Percentiles rank a stretch among this genome's conserved stretches.
These are phyloP conservation scores for Pocillopora meandrina DNA, from an alignment of 92 coral and sea anemone genomes.

Conservation along the genomic window DNA sequence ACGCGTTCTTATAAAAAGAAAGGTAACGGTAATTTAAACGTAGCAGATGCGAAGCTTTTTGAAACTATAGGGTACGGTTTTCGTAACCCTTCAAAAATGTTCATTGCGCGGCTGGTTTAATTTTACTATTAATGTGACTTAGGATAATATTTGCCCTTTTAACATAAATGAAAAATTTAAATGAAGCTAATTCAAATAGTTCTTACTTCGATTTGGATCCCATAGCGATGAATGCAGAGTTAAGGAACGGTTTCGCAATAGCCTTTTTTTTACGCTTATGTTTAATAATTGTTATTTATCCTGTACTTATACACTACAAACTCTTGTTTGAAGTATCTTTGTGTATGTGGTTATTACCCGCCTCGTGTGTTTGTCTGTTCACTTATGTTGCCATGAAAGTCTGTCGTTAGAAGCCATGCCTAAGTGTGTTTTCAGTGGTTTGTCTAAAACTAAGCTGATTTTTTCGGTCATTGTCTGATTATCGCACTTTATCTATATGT, in stretches of 20 bases:
- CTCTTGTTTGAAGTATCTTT: not conserved
- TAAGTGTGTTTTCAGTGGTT: not conserved
- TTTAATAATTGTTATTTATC: not conserved
- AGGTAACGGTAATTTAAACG: no score
- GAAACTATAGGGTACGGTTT: no score
- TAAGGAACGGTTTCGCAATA: not conserved
- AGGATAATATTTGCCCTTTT: not conserved
- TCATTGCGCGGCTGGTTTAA: not conserved
- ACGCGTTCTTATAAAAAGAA: not conserved
- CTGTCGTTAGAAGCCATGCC: not conserved
- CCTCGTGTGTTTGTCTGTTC: not conserved
- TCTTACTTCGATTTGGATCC: constrained; percentile 5
- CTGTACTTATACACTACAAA: not conserved
- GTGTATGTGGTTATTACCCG: not conserved
- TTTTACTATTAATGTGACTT: not conserved
- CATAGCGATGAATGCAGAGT: constrained; percentile 2
- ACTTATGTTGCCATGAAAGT: not conserved
- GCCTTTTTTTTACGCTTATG: not conserved
- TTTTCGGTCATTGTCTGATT: not conserved
- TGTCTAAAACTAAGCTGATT: not conserved
- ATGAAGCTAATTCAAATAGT: constrained; percentile 18
- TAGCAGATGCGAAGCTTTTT: no score
- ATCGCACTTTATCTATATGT: not conserved
- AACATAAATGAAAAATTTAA: not conserved
- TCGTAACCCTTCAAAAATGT: not conserved